Percentiles rank a stretch among this genome's conserved stretches.
phyloP scores from a whole-genome alignment of 2,113 vertebrate genomes.

The Pipa parva region DNA sequence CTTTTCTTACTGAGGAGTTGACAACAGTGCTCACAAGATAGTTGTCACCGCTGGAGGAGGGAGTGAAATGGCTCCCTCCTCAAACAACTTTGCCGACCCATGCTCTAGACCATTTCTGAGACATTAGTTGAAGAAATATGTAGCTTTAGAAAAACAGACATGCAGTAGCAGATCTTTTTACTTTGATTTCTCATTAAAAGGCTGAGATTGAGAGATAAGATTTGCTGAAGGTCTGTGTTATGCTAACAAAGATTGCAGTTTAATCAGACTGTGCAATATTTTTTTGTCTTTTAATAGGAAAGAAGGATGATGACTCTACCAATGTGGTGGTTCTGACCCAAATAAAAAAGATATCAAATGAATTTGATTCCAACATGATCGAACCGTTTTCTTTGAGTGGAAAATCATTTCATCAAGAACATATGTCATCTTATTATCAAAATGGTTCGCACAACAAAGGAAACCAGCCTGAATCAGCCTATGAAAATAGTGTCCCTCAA shows the following conservation, averaged over 20 bases:
- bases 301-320: slow-evolving; percentile 62
- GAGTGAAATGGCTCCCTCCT: no score
- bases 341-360: slow-evolving; percentile 69
- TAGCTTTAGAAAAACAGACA: no score
- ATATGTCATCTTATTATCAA: slow-evolving; percentile 39
- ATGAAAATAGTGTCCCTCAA: slow-evolving; percentile 55
- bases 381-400: slow-evolving; percentile 47
- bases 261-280: not conserved
- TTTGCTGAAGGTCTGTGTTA: no score
- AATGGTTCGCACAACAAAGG: slow-evolving; percentile 27
- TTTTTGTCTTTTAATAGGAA: slow-evolving; percentile 58
- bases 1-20: no score
- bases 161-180: no score
- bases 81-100: no score
- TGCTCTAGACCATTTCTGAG: no score
- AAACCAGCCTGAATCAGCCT: slow-evolving; percentile 46
- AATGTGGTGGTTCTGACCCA: slow-evolving; percentile 75
- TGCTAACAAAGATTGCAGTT: not conserved
- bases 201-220: no score
- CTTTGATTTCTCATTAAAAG: no score
- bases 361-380: slow-evolving; percentile 44
- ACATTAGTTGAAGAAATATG: no score
- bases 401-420: slow-evolving; percentile 42
- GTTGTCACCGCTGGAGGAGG: no score
- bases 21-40: no score